Conservation (phyloP, 92 coral and sea anemone species). For the Zoanthus sansibaricus region DNA sequence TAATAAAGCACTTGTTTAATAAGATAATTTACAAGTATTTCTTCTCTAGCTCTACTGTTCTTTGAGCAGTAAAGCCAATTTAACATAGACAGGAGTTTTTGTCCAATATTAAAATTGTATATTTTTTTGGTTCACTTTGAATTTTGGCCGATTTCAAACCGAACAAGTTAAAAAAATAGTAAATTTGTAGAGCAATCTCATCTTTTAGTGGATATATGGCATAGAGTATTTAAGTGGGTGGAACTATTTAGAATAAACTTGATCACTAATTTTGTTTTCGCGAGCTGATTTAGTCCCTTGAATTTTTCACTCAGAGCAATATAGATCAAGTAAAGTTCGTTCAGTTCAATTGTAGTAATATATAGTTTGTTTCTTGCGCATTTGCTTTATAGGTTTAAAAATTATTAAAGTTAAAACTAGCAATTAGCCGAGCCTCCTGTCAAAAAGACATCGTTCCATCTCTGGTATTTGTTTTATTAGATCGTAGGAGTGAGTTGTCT, state of each 20-base stretch:
- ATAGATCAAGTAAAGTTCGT: neutral
- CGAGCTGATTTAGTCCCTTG: neutral
- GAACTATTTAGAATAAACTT: neutral
- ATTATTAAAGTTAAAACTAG: neutral
- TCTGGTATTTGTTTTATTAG: neutral
- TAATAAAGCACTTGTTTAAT: neutral
- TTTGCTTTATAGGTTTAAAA: neutral
- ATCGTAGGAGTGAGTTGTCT: neutral
- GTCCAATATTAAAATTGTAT: neutral
- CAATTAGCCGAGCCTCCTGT: constrained; percentile 14
- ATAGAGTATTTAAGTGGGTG: neutral
- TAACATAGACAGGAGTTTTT: neutral
- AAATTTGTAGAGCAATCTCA: neutral
- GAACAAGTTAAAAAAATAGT: neutral
- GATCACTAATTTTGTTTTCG: neutral
- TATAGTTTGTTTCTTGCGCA: neutral
- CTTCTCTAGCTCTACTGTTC: neutral
- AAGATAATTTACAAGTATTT: neutral
- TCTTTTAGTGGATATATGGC: neutral
- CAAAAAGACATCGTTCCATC: neutral
- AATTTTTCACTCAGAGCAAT: neutral
- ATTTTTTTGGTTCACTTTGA: neutral
- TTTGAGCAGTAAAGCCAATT: neutral
- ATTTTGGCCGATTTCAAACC: neutral
- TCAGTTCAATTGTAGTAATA: neutral